These are phyloP conservation scores for Drosophila serrata DNA, from an alignment of 1,140 invertebrate species.

Conservation along the genomic window DNA sequence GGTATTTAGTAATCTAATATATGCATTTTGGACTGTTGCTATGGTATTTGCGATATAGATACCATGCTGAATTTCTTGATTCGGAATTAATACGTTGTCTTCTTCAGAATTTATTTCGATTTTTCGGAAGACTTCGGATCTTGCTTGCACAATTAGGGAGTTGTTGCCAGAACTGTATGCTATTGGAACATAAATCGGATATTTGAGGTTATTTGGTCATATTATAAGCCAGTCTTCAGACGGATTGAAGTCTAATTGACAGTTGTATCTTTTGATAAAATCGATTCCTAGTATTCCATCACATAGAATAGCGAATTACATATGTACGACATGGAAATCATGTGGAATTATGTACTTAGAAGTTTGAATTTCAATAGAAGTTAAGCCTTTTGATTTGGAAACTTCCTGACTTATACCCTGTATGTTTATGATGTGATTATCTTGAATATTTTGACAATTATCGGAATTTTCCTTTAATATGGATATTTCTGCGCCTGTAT, in stretches of 20 bases:
- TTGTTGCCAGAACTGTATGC: no score
- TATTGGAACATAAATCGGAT: neutral
- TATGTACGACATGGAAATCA: no score
- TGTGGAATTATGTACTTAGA: neutral
- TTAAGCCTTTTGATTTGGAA: no score
- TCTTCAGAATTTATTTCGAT: neutral
- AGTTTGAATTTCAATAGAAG: no score
- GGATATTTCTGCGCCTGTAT: no score
- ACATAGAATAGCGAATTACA: neutral
- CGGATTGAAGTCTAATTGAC: neutral
- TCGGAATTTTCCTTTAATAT: no score
- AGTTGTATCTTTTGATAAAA: conserved; percentile 1
- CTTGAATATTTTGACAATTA: no score
- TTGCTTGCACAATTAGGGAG: neutral
- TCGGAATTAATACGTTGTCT: neutral
- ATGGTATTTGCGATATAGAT: neutral
- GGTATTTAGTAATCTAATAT: neutral
- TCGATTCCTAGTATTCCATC: neutral
- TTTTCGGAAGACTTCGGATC: neutral
- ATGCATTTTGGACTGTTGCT: neutral
- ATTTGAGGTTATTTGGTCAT: neutral
- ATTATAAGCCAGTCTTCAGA: neutral
- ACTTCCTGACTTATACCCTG: no score
- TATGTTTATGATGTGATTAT: no score
- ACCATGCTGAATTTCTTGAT: neutral